phyloP scores from a whole-genome alignment of 2,888 invertebrate genomes.

The Didymodactylos carnosus region DNA sequence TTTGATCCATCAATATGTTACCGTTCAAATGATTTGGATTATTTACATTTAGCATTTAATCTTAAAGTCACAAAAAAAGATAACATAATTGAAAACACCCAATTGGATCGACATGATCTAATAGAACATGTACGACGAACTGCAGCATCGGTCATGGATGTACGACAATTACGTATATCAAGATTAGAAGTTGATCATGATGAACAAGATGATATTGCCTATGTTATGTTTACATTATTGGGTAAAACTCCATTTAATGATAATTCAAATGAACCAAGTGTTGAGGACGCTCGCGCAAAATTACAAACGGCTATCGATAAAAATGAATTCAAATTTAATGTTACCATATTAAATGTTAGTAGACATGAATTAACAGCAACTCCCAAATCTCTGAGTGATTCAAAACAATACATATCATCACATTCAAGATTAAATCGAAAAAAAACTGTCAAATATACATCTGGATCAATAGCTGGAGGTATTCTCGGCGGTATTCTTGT shows the following conservation, averaged over 20 bases:
- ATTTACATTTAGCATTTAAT: neutral
- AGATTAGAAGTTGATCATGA: neutral
- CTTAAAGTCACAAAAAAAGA: neutral
- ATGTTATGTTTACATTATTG: neutral
- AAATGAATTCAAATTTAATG: neutral
- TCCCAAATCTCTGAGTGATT: neutral
- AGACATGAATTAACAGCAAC: neutral
- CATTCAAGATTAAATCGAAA: neutral
- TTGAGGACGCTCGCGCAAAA: neutral
- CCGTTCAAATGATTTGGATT: neutral
- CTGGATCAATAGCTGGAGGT: neutral
- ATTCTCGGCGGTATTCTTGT: neutral
- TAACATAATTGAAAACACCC: neutral
- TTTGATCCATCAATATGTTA: neutral
- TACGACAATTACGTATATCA: neutral
- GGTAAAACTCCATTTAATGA: neutral
- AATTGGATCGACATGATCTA: neutral
- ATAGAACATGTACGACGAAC: accelerated
- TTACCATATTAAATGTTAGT: neutral
- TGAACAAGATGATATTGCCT: neutral
- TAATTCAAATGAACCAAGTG: neutral
- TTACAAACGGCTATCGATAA: neutral
- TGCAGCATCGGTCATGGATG: too few species aligned
- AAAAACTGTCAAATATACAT: neutral
- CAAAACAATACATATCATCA: neutral